Base-by-base conservation (phyloP, 2,113 vertebrate genomes). In the Rhagologus leucostigma region DNA sequence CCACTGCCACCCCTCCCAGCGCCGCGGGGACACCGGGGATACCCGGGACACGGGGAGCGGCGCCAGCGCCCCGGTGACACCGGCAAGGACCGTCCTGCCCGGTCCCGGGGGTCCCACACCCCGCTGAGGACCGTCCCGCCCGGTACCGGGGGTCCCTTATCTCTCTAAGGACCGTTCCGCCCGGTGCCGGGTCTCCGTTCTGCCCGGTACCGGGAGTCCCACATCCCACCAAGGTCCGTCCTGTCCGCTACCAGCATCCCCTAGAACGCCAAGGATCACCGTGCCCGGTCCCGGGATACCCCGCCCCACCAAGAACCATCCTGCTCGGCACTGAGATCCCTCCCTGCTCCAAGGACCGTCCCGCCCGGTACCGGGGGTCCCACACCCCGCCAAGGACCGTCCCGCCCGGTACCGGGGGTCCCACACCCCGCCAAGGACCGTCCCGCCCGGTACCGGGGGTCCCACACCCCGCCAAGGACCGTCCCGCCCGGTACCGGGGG, bases 381-480 rank as follows among this genome's bases (percentile, higher is more conserved):
- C 46, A 6, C 17, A 26, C 7, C 13, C 33, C 65, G 1, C n/a
- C 37, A 13, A 30, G 21, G 15, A 3, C 21, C 19, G 7, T 7
- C 37, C 29, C 5, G 4, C 35, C 21, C 55, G 19, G 26, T 16
- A 8, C 19, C 18, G 10, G 30, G 41, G 15, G 1, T 33, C 15
- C 20, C 21, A 1, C 7, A 2, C 14, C 4, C 3, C 41, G 4
- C 32, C 42, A 19, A 26, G 44, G 42, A 13, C 22, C 44, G 6
- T 13, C 16, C 44, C 4, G 5, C 33, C 24, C 65, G 18, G 44
- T 27, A 20, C 55, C 55, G 6, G 16, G 10, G 9, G 4, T 49
- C 23, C 32, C 32, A 15, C 30, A 21, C 21, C 21, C 23, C 23
- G 2, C 15, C n/a, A 49, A 32, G 73, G 6, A 6, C 23, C 7